These are phyloP conservation scores for Lepus americanus DNA, from an alignment of 2,113 vertebrate species.

Conservation along the genomic window DNA sequence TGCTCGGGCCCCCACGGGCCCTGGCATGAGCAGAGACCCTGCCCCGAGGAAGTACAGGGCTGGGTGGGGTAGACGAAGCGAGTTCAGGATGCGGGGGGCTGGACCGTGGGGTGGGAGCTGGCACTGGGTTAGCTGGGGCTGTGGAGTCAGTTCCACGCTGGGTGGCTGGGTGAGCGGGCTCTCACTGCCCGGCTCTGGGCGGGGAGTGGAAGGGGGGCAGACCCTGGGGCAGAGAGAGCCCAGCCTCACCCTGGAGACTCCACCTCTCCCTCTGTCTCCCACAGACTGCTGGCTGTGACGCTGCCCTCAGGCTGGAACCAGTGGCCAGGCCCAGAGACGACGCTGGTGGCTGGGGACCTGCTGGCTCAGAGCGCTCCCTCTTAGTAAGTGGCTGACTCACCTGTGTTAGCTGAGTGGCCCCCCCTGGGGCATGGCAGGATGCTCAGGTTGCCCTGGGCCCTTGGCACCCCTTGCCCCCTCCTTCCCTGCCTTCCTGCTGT, in stretches of 20 bases:
- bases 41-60: neutral
- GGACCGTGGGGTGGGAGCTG: neutral
- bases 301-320: neutral
- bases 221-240: neutral
- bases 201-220: neutral
- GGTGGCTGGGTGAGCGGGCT: neutral
- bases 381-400: slow-evolving; percentile 63
- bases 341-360: neutral
- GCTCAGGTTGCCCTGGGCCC: neutral
- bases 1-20: neutral
- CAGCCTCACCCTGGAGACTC: neutral
- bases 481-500: neutral
- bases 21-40: neutral
- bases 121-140: neutral
- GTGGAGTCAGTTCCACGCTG: neutral
- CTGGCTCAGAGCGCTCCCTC: neutral
- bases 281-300: neutral
- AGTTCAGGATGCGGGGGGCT: neutral
- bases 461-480: neutral
- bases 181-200: neutral
- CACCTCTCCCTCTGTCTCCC: neutral
- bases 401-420: neutral
- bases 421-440: neutral
- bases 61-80: neutral
- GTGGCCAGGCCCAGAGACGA: neutral